A percentile compares a stretch with the other conserved stretches of the same genome.
Evolutionary conservation across 2,888 invertebrate genomes (phyloP).

Genomic region (Nomada goodeniana): DNA sequence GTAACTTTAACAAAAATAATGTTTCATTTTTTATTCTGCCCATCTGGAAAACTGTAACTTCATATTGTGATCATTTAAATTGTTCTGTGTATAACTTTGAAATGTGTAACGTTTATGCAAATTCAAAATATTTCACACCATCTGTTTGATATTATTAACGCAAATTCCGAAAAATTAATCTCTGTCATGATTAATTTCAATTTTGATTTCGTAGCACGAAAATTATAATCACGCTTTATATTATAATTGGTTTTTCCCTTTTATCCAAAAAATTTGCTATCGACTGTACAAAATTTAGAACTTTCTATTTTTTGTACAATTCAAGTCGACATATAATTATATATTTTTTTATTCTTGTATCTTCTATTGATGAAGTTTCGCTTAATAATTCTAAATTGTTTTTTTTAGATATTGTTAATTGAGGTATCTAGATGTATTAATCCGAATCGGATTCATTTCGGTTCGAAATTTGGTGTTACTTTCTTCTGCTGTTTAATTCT

Average conservation of each 20-base stretch:
- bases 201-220: not conserved
- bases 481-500: too few relatives aligned
- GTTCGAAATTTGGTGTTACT: too few relatives aligned
- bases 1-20: conserved; percentile 18
- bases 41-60: not conserved
- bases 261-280: not conserved
- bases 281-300: not conserved
- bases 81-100: not conserved
- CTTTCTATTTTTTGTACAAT: not conserved
- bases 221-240: not conserved
- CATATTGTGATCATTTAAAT: not conserved
- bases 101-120: not conserved
- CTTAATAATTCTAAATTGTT: not conserved
- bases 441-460: not conserved
- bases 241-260: not conserved
- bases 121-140: too few relatives aligned
- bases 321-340: not conserved
- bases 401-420: not conserved
- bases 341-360: not conserved
- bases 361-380: not conserved
- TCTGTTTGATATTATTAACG: not conserved
- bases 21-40: not conserved
- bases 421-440: not conserved
- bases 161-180: not conserved
- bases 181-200: not conserved